phyloP scores from a whole-genome alignment of 2,113 vertebrate genomes.

The Myotis yumanensis region DNA sequence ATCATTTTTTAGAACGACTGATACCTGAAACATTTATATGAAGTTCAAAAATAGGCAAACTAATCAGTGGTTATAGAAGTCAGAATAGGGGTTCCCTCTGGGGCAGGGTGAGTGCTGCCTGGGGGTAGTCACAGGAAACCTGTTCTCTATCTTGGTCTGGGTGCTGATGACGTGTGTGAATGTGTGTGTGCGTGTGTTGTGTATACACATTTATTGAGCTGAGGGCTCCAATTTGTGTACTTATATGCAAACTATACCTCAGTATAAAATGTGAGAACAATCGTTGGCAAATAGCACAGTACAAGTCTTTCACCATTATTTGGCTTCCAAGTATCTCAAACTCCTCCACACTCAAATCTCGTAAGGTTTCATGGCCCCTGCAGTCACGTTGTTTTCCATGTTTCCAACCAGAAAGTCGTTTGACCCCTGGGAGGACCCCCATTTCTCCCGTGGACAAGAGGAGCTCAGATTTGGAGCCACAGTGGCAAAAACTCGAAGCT shows the following conservation, averaged over 20 bases:
- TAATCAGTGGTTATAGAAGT: background rate
- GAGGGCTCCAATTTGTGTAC: no score
- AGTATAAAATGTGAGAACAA: background rate
- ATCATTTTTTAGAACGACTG: background rate
- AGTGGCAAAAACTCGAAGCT: background rate
- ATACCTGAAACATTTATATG: background rate
- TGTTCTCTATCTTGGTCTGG: background rate
- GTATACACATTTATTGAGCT: background rate
- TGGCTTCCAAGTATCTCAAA: background rate
- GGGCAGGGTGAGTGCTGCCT: no score
- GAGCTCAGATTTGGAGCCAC: background rate
- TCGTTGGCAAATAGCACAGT: background rate
- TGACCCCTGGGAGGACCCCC: background rate
- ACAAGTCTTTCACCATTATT: background rate
- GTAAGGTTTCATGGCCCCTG: background rate
- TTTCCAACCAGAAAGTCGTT: background rate
- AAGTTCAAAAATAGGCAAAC: background rate
- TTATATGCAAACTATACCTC: background rate
- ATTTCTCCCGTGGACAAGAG: background rate
- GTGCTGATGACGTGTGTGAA: no score
- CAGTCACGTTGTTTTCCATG: background rate
- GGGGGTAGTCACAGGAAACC: background rate
- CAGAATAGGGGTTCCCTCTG: background rate
- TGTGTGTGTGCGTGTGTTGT: no score
- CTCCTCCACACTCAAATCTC: background rate